Evolutionary conservation across 2,113 vertebrate genomes (phyloP), one percentile per base, ranked within the genome.

Genomic region (Podarcis muralis): DNA sequence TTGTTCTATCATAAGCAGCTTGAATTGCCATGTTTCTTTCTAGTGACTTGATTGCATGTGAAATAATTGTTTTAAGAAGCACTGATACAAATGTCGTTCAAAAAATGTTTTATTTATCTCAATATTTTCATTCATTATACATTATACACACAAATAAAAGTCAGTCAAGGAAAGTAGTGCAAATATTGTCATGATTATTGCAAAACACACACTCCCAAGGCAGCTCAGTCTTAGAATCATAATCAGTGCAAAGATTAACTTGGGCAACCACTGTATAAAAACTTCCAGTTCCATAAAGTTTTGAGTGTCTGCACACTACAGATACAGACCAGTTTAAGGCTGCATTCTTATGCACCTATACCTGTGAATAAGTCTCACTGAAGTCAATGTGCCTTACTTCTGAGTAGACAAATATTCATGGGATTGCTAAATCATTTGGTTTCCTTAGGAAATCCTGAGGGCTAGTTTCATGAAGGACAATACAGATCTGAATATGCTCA

Each of bases 121-220:
- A 69, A 68, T 87, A 11, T 85, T 91, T 92, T 40, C n/a, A 92
- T 81, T 92, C 85, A 57, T 0, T 68, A 48, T 77, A 92, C 48
- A 90, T 62, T 62, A 62, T 62, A 15, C 59, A 85, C 75, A 85
- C 48, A 53, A 48, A 48, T 48, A 76, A 18, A 83, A 25, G 35
- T 69, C 32, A 43, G 4, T 59, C 25, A 32, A 72, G 32, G 8
- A 90, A 86, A 32, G 40, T 91, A 57, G 16, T 74, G 89, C 6
- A 83, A 82, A 87, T 66, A 62, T 37, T 37, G 35, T 79, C 0
- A 89, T 86, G 12, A 32, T 74, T 89, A 74, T 79, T 3, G 83
- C 79, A 69, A 84, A 89, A 77, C 59, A 90, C 88, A 86, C 62
- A 25, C 59, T 62, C 16, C 59, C 15, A 62, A 79, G 16, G 74